Percentiles rank a stretch among this genome's conserved stretches.
These are phyloP conservation scores for Drosophila subpulchrella DNA, from an alignment of 1,140 invertebrate species.

Conservation along the genomic window DNA sequence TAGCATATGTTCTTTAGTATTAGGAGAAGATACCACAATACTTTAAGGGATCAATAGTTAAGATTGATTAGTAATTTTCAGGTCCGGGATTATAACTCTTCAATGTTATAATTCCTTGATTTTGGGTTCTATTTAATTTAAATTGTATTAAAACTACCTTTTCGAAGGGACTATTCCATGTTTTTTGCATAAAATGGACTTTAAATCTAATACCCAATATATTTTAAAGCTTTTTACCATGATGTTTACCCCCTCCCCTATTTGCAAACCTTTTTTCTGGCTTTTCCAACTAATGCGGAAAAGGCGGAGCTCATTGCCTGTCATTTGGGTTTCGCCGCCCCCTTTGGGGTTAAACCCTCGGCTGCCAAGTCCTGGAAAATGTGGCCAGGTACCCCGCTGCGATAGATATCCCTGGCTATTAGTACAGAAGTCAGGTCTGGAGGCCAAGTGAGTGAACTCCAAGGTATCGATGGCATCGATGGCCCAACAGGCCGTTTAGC, in stretches of 20 bases:
- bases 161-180: no score
- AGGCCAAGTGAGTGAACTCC: conserved; percentile 10
- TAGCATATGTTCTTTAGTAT: no score
- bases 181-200: no score
- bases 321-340: conserved; percentile 27
- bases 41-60: no score
- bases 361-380: conserved; percentile 23
- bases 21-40: no score
- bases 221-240: neutral
- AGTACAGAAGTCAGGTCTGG: conserved; percentile 60
- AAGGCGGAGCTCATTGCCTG: conserved; percentile 61
- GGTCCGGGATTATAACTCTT: no score
- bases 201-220: neutral
- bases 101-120: no score
- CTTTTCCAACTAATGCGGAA: conserved; percentile 60
- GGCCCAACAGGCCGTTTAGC: conserved; percentile 80
- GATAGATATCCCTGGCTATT: conserved; percentile 78
- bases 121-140: no score
- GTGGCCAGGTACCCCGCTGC: conserved; percentile 49
- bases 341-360: conserved; percentile 26
- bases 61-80: no score
- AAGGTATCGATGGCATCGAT: conserved; percentile 27
- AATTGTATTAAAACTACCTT: no score
- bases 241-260: conserved; percentile 2
- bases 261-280: conserved; percentile 17